Base-by-base conservation (phyloP, 2,113 vertebrate genomes). In the Xenus cinereus region DNA sequence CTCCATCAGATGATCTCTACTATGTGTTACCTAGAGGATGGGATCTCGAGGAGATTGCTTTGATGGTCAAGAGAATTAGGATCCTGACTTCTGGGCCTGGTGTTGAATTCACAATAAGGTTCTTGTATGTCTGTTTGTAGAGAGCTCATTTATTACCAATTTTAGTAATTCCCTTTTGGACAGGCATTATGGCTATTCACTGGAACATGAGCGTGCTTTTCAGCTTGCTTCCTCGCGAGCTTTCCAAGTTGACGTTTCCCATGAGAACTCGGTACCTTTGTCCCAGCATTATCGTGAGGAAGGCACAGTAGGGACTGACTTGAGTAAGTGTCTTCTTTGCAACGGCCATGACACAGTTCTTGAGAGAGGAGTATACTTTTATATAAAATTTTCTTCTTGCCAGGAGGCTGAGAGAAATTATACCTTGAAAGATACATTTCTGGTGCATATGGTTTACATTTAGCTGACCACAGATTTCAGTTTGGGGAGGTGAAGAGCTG, bases 101-200 rank as follows among this genome's bases (percentile, higher is more conserved):
- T 71, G 60, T 43, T 84, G 51, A 62, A 59, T 63, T 88, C 91
- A 71, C 22, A 8, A 54, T 51, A 24, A 80, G 43, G 45, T 63
- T 76, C 39, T 94, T 30, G 1, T 20, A 19, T 81, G 16, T 54
- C 32, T 67, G 16, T 84, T 37, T 0, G 2, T 35, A 59, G 64
- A 60, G 56, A 81, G 66, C 22, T 89, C 60, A 15, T 60, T 92
- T 87, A 20, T 80, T 81, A 59, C 45, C 21, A 20, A 1, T 63
- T 17, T 45, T 51, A 72, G 10, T 35, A 26, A 59, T 64, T 87
- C 21, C 18, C 18, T 51, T 87, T 48, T 53, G 81, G 66, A 20
- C 20, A 56, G 39, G 27, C 33, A 21, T 68, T 53, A 14, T 0
- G 1, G 7, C 32, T 69, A 1, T 51, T 68, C 6, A 0, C 56